phyloP scores from a whole-genome alignment of 64 coral and sea anemone genomes.

The Montipora capricornis region DNA sequence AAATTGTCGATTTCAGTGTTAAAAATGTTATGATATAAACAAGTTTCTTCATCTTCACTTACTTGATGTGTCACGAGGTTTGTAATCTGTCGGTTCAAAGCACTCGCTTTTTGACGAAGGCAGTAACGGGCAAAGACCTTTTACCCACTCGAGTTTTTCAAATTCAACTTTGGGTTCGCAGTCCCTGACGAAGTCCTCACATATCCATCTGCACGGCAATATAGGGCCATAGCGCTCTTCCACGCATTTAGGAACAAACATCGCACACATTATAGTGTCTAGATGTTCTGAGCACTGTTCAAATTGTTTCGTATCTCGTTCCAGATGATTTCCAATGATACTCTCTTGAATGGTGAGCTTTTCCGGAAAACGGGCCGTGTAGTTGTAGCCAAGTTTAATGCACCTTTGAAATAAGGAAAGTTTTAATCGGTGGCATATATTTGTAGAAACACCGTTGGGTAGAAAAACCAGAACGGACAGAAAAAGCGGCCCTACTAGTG shows the following conservation, averaged over 20 bases:
- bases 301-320: conserved; percentile 7
- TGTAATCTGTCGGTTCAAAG: conserved; percentile 29
- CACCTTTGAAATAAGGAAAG: conserved; percentile 20
- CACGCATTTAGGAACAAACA: conserved; percentile 35
- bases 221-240: conserved; percentile 32
- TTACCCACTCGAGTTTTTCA: conserved; percentile 42
- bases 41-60: background rate
- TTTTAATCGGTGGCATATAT: conserved; percentile 25
- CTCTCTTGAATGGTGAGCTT: background rate
- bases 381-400: background rate
- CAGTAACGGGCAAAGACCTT: conserved; percentile 39
- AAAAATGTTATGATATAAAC: too few species aligned
- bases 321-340: conserved; percentile 1
- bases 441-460: background rate
- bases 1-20: too few species aligned
- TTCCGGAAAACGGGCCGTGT: conserved; percentile 7
- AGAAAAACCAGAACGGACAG: background rate
- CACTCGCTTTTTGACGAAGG: background rate
- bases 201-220: conserved; percentile 58
- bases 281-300: conserved; percentile 16
- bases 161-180: conserved; percentile 33
- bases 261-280: conserved; percentile 20
- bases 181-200: conserved; percentile 46
- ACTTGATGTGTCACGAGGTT: conserved; percentile 1
- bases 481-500: background rate